Base-by-base conservation (phyloP, 2,113 vertebrate species). In the Stegostoma tigrinum region DNA sequence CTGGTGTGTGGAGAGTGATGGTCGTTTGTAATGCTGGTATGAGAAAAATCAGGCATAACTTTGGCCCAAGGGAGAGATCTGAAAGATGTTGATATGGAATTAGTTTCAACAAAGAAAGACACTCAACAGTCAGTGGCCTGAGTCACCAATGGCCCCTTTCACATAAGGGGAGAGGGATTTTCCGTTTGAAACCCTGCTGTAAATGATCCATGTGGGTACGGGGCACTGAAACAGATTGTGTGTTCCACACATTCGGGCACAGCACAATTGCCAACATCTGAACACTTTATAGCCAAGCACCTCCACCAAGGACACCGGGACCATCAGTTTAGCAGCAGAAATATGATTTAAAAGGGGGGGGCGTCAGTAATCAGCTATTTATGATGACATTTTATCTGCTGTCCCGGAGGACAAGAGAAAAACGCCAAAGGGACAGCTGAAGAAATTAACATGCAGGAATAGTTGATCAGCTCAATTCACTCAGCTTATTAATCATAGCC, bases 371-470 rank as follows among this genome's bases (percentile, higher is more conserved):
- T 96, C 96, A 93, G 95, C 96, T 96, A 86, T 96, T 96, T 96
- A 96, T 96, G 66, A 67, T 96, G 95, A 94, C 80, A 96, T 97
- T 96, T 97, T 96, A 96, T 96, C 96, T 96, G 94, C 19, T 95
- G 78, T 96, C 96, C 96, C 96, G 42, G 55, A 96, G 96, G 96
- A 96, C 93, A 86, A 55, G 96, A 55, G 34, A 94, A 15, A 94
- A 94, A 70, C 85, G 91, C 96, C 96, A 96, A 97, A 95, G 96
- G 96, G 90, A 96, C 96, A 96, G 96, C 96, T 95, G 98, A 97
- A 98, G 98, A 98, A 98, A 98, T 98, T 98, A 98, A 98, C 98
- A 98, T 98, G 98, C 98, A 97, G 98, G 98, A 98, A 98, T 98
- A 98, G 98, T 98, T 98, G 98, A 98, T 98, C 98, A 98, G 98